Evolutionary conservation across 2,113 vertebrate genomes (phyloP), one percentile per base, ranked within the genome.

Genomic region (Paralichthys olivaceus): DNA sequence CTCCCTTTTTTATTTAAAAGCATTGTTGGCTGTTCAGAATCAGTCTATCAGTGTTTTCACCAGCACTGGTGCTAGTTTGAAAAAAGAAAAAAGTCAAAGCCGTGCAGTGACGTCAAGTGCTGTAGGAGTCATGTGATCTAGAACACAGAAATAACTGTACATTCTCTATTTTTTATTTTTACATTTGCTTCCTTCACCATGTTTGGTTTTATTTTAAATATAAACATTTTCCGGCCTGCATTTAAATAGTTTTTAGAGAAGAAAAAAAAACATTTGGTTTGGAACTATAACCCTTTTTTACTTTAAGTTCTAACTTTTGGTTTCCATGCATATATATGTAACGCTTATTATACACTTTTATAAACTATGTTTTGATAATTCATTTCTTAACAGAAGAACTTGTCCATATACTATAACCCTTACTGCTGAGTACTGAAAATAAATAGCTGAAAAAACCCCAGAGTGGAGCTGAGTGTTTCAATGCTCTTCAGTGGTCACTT

Each of bases 321-420:
- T 91, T 91, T 87, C 65, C 83, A 84, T 91, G 83, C 84, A 85
- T 92, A 89, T 87, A 89, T 93, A 87, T 56, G 13, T 94, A 93
- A 90, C 85, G 89, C 91, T 91, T 87, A 93, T 87, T 92, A 88
- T 93, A 92, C 90, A 94, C 92, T 93, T 95, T 95, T 95, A 92
- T 93, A 95, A 94, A 91, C 90, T 89, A 91, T 93, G 90, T 95
- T 95, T 95, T 94, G 92, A 94, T 95, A 94, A 94, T 92, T 93
- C 77, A 91, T 94, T 93, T 94, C 92, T 90, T 93, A 95, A 94
- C 92, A 91, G 87, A 92, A 90, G 68, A 87, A 89, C 91, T 85
- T 93, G 93, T 94, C 93, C 93, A 93, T 90, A 94, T 90, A 85
- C 76, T 94, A 94, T 94, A 94, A 94, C 92, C 90, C 88, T 87